Evolutionary conservation across 2,797 vertebrate genomes (phyloP), one percentile per base, ranked within the genome.

Genomic region (Tadarida brasiliensis): DNA sequence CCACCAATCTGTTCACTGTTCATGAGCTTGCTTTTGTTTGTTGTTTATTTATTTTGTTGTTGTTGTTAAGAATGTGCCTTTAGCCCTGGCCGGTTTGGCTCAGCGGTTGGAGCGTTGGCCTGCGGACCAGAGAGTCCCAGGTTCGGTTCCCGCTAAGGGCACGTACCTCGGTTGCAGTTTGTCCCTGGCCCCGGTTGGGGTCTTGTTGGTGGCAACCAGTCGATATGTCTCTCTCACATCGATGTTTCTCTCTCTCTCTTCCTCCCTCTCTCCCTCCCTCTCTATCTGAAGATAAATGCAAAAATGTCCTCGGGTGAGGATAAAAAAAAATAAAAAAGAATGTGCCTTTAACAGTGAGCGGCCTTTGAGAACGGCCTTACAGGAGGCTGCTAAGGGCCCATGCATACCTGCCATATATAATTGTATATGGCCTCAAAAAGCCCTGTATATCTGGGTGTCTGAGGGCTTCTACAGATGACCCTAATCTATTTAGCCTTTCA

Each of bases 381-480:
- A 3, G 80, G 3, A 24, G 39, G 28, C 85, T 26, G 22, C 51
- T 1, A 10, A 30, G 2, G 70, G 26, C 35, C 65, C 28, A 8
- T 59, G 51, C 16, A 0, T 0, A 1, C 16, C 57, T 9, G 30
- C 78, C 17, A 1, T 9, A 0, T 39, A 3, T 44, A 17, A 54
- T 68, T 67, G 24, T 20, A 33, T 4, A 0, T 71, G 22, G 17
- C 12, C 65, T 71, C 33, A 26, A 3, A 81, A 68, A 61, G 51
- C 54, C n/a, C 67, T 73, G 14, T 22, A 10, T 17, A 26, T 54
- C 76, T 51, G 17, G 39, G 22, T 24, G 2, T 17, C 44, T 57
- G 11, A 16, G 77, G 49, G 4, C 77, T 76, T 86, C 70, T 39
- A 1, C 56, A 16, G 0, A 11, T 19, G 39, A 28, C 70, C 28